These are phyloP conservation scores for Oryzias melastigma DNA, from an alignment of 2,113 vertebrate genomes.

Conservation along the genomic window DNA sequence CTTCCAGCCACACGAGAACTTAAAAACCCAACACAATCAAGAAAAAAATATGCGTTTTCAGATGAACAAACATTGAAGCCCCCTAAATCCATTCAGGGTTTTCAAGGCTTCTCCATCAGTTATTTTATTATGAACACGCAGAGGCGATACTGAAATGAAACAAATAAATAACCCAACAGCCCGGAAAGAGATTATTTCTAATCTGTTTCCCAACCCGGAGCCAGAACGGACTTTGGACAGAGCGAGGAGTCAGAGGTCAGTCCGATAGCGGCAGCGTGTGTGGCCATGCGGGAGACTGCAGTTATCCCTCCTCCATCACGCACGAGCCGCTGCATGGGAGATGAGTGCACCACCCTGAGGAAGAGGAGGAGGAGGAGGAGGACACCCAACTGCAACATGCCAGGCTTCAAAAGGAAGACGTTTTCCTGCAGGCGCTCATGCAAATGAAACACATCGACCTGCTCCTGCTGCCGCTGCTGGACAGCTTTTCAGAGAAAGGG, in stretches of 20 bases:
- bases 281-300: constrained; percentile 15
- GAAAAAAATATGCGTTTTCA: too few relatives aligned
- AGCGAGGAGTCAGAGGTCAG: constrained; percentile 62
- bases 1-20: too few relatives aligned
- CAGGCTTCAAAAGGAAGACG: too few relatives aligned
- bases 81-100: too few relatives aligned
- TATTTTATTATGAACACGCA: neutral
- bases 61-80: too few relatives aligned
- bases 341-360: neutral
- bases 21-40: too few relatives aligned
- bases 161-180: neutral
- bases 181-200: constrained; percentile 5
- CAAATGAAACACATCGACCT: too few relatives aligned
- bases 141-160: neutral
- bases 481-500: too few relatives aligned
- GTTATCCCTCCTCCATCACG: constrained; percentile 1
- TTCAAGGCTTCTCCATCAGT: too few relatives aligned
- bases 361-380: neutral
- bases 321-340: neutral
- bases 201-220: constrained; percentile 44
- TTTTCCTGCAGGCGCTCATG: too few relatives aligned
- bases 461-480: too few relatives aligned
- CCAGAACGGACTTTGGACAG: constrained; percentile 57
- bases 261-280: constrained; percentile 47
- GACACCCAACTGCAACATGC: too few relatives aligned